Conservation (phyloP, 2,797 vertebrate species). For the Netta rufina region DNA sequence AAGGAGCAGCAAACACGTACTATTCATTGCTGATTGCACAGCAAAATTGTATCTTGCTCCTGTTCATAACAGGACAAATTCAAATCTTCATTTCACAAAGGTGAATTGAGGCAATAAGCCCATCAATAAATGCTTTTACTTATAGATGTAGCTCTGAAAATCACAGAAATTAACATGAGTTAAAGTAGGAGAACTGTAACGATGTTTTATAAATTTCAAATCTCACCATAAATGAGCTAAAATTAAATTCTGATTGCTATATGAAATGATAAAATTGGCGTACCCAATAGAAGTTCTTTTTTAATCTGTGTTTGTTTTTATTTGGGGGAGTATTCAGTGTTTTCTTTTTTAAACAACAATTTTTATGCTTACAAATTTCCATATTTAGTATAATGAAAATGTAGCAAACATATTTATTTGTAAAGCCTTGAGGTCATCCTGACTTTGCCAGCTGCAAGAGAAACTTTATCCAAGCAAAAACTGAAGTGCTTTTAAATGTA, state of each 20-base stretch:
- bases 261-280: not conserved
- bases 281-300: not conserved
- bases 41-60: not conserved
- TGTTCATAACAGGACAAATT: not conserved
- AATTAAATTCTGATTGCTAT: not conserved
- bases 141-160: not conserved
- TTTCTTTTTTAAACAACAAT: not conserved
- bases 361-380: slow-evolving; percentile 1
- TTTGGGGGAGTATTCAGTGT: not conserved
- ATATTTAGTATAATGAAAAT: slow-evolving; percentile 29
- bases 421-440: slow-evolving; percentile 62
- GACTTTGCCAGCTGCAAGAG: slow-evolving; percentile 63
- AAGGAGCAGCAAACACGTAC: not conserved
- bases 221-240: not conserved
- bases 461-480: slow-evolving; percentile 69
- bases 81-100: not conserved
- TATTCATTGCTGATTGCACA: not conserved
- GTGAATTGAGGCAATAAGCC: not conserved
- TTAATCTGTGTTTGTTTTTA: not conserved
- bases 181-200: not conserved
- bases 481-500: slow-evolving; percentile 71
- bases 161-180: not conserved
- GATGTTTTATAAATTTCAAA: not conserved
- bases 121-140: not conserved
- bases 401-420: slow-evolving; percentile 40